These are phyloP conservation scores for Fistularia commersonii DNA, from an alignment of 2,797 vertebrate species.

Conservation along the genomic window DNA sequence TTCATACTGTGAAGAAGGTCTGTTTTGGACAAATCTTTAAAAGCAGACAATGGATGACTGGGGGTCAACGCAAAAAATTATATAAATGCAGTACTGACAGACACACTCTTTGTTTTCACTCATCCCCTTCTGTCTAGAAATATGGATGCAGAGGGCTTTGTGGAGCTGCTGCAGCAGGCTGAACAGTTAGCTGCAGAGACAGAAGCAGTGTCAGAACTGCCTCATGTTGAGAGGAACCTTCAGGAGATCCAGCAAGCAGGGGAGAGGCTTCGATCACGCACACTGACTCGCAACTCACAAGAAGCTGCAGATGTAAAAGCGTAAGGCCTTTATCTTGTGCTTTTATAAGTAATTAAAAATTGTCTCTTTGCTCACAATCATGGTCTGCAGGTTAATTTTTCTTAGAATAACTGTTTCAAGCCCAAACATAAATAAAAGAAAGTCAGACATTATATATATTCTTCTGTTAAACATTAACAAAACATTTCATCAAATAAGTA, in stretches of 20 bases:
- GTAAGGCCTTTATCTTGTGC: slow-evolving; percentile 74
- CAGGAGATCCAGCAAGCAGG: slow-evolving; percentile 97
- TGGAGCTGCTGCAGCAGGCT: slow-evolving; percentile 95
- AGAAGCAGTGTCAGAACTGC: slow-evolving; percentile 92
- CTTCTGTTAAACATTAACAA: too few species aligned
- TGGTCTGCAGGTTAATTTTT: too few species aligned
- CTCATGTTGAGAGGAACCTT: slow-evolving; percentile 92
- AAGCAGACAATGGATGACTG: too few species aligned
- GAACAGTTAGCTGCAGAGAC: slow-evolving; percentile 97
- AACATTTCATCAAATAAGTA: too few species aligned
- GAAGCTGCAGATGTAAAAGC: slow-evolving; percentile 97
- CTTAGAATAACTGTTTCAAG: too few species aligned
- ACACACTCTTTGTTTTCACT: neutral
- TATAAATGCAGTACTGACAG: too few species aligned
- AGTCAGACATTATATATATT: too few species aligned
- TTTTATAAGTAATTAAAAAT: neutral
- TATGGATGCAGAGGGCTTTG: slow-evolving; percentile 95
- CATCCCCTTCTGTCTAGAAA: neutral
- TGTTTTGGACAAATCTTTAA: too few species aligned
- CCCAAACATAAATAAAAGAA: too few species aligned
- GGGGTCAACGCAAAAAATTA: too few species aligned
- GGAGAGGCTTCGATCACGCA: slow-evolving; percentile 91
- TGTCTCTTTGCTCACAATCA: too few species aligned
- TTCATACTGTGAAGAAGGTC: too few species aligned
- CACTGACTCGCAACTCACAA: slow-evolving; percentile 92